Conservation (phyloP, 2,797 vertebrate genomes). For the Numenius phaeopus region DNA sequence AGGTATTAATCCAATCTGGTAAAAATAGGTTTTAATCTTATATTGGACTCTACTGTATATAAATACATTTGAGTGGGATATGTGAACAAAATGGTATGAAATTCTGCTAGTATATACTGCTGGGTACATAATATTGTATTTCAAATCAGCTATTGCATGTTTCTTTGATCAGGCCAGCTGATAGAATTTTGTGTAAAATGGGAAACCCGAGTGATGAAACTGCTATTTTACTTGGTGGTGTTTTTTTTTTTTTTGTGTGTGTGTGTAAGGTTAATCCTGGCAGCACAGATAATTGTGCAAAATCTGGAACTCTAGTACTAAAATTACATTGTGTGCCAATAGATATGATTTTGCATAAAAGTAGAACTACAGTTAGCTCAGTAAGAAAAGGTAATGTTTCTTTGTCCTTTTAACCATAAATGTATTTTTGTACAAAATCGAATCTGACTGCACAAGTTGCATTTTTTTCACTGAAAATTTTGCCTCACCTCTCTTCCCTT, state of each 20-base stretch:
- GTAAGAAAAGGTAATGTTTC: constrained; percentile 26
- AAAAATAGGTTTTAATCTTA: constrained; percentile 14
- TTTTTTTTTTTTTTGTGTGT: neutral
- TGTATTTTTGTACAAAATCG: constrained; percentile 1
- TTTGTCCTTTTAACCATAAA: constrained; percentile 21
- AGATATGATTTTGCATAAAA: constrained; percentile 34
- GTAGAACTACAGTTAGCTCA: constrained; percentile 31
- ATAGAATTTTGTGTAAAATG: neutral
- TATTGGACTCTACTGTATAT: neutral
- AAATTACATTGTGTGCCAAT: neutral
- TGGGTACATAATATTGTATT: neutral
- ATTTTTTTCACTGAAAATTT: neutral
- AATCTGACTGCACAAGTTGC: neutral
- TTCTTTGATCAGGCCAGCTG: neutral
- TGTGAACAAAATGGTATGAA: neutral
- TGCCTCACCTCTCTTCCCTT: neutral
- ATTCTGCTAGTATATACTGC: neutral
- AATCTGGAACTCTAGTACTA: neutral
- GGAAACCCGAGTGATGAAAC: neutral
- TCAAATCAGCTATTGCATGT: neutral
- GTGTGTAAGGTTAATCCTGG: neutral
- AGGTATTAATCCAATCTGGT: neutral
- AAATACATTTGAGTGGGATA: neutral
- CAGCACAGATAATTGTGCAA: neutral
- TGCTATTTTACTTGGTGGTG: neutral